Base-by-base conservation (phyloP, 1,140 invertebrate genomes). In the Cheumatopsyche charites region DNA sequence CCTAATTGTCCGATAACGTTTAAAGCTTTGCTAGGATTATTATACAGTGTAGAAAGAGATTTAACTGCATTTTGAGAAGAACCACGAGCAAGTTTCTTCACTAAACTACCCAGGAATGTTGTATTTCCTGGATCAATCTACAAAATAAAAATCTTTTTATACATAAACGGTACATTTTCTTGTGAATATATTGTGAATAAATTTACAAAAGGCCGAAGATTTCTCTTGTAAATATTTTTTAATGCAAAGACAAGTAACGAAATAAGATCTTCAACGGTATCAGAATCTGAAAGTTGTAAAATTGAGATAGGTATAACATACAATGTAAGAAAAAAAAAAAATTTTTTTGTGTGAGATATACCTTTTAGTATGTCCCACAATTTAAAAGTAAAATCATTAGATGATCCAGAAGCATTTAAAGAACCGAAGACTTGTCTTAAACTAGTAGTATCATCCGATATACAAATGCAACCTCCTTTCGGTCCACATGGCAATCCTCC, bases 71-170 rank as follows among this genome's bases (percentile, higher is more conserved):
- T 82, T 76, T 82, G 82, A 0, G 83, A 83, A 47, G 81, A 80
- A 19, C 83, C 83, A 25, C 81, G 69, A 1, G 83, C 82, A 13
- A 85, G 61, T 73, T 84, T 84, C 9, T 84, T 75, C 0, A 85
- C 82, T 5, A 85, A 47, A 69, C 82, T 82, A 1, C 81, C 82
- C 17, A 85, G 67, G 62, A 81, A 80, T 0, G 81, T 82, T 65
- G 82, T 83, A 73, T 85, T 85, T 76, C 82, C 82, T 0, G 80
- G 82, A 29, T 84, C 82, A 55, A 85, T 85, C 83, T 85, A 78
- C 19, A 66, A 66, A 45, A 45, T 15, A 63, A 19, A 45, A 45
- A 66, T 5, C 23, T 62, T 13, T 11, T 26, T 62, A 62, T 43
- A 13, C 21, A 19, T 29, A 65, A 5, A 65, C 17, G 21, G 45